These are phyloP conservation scores for Perccottus glenii DNA, from an alignment of 2,113 vertebrate species.

Conservation along the genomic window DNA sequence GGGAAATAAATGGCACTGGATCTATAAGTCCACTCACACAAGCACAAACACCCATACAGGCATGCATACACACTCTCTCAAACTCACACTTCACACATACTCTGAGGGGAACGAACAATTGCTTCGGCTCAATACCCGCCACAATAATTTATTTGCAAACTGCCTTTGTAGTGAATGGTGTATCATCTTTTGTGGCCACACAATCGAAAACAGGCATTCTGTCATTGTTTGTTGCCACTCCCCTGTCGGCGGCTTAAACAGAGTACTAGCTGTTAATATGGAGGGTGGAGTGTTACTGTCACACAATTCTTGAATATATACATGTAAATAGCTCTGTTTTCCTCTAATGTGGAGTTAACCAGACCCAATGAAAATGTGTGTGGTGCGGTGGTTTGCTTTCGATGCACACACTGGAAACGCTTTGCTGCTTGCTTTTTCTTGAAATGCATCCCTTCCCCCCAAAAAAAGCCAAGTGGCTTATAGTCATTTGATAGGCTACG, in stretches of 20 bases:
- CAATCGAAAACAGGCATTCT: conserved; percentile 72
- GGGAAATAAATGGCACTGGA: conserved; percentile 79
- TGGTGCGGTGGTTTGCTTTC: neutral
- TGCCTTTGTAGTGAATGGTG: conserved; percentile 49
- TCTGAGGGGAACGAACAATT: conserved; percentile 49
- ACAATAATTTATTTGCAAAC: conserved; percentile 69
- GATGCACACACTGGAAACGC: conserved; percentile 41
- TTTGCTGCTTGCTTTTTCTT: conserved; percentile 51
- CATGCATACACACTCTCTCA: neutral
- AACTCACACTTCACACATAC: conserved; percentile 22
- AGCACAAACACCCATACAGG: conserved; percentile 49
- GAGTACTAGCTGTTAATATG: conserved; percentile 62
- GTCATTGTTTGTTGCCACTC: conserved; percentile 79
- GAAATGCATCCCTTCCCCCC: conserved; percentile 11
- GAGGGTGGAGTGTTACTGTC: conserved; percentile 61
- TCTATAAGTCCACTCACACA: conserved; percentile 72
- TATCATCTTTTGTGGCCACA: conserved; percentile 56
- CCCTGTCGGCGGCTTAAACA: conserved; percentile 67
- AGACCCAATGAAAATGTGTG: conserved; percentile 18
- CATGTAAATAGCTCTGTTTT: conserved; percentile 53
- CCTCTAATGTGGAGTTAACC: conserved; percentile 56
- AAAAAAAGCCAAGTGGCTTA: conserved; percentile 72
- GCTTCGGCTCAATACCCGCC: conserved; percentile 66
- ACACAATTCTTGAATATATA: conserved; percentile 42
- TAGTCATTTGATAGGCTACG: conserved; percentile 77